Evolutionary conservation across 2,888 invertebrate species (phyloP).

Genomic region (Cheiracanthium punctorium): DNA sequence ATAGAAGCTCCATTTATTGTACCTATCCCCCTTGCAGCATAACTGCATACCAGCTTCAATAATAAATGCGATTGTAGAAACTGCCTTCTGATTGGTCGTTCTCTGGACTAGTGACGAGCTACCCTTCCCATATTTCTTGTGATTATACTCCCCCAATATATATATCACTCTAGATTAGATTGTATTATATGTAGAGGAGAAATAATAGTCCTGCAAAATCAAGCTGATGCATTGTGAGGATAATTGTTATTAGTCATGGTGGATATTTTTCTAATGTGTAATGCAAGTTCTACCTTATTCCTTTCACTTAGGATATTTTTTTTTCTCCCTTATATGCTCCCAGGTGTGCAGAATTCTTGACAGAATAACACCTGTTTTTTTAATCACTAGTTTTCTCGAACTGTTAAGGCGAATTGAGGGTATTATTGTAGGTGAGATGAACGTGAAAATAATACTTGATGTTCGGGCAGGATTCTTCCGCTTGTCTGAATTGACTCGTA

Average conservation of each 20-base stretch:
- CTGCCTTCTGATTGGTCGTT: conserved; percentile 45
- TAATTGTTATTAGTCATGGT: background rate
- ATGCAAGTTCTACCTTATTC: no score
- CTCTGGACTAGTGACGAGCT: conserved; percentile 24
- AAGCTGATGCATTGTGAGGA: background rate
- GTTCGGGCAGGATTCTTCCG: no score
- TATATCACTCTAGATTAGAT: conserved; percentile 49
- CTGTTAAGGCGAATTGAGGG: no score
- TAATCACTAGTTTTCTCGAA: no score
- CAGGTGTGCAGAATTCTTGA: background rate
- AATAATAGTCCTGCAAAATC: conserved; percentile 3
- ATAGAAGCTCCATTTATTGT: conserved; percentile 64
- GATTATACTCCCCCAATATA: conserved; percentile 22
- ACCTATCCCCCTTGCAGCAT: conserved; percentile 30
- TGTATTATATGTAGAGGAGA: conserved; percentile 12
- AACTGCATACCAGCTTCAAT: conserved; percentile 49
- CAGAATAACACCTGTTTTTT: background rate
- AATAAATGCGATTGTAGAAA: conserved; percentile 52
- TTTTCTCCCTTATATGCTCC: no score
- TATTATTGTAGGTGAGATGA: no score
- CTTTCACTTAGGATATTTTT: no score
- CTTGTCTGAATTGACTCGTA: no score
- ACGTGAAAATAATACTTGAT: no score
- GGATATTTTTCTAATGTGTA: no score
- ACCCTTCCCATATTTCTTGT: conserved; percentile 52